phyloP scores from a whole-genome alignment of 2,113 vertebrate genomes.

The Amphilophus citrinellus region DNA sequence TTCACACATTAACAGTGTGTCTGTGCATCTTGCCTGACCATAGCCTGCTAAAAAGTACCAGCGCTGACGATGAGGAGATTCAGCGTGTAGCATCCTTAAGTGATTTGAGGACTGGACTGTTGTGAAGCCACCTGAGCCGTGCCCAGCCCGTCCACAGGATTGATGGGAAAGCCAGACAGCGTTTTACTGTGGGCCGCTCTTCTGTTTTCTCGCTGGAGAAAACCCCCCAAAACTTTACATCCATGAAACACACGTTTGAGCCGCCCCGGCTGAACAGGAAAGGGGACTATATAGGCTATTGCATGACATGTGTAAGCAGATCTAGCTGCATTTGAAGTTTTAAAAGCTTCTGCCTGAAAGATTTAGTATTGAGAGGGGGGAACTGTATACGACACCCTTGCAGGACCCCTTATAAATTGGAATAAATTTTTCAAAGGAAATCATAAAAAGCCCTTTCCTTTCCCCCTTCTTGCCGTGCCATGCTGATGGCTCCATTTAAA shows the following conservation, averaged over 20 bases:
- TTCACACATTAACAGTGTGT: neutral
- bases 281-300: constrained; percentile 74
- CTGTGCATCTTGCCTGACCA: neutral
- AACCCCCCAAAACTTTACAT: constrained; percentile 42
- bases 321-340: constrained; percentile 85
- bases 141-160: constrained; percentile 22
- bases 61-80: neutral
- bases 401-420: constrained; percentile 76
- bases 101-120: neutral
- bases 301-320: constrained; percentile 82
- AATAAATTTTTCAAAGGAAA: constrained; percentile 83
- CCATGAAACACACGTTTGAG: constrained; percentile 70
- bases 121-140: constrained; percentile 46
- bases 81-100: neutral
- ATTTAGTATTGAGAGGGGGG: constrained; percentile 76
- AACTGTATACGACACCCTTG: constrained; percentile 77
- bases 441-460: constrained; percentile 74
- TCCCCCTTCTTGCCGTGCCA: constrained; percentile 55
- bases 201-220: constrained; percentile 71
- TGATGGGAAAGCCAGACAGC: constrained; percentile 78
- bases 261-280: constrained; percentile 62
- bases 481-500: constrained; percentile 77
- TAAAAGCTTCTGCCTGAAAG: constrained; percentile 86
- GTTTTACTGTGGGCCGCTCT: constrained; percentile 70
- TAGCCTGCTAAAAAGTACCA: neutral